Conservation (phyloP, 2,888 invertebrate genomes). For the Ichneumoninae sp. region DNA sequence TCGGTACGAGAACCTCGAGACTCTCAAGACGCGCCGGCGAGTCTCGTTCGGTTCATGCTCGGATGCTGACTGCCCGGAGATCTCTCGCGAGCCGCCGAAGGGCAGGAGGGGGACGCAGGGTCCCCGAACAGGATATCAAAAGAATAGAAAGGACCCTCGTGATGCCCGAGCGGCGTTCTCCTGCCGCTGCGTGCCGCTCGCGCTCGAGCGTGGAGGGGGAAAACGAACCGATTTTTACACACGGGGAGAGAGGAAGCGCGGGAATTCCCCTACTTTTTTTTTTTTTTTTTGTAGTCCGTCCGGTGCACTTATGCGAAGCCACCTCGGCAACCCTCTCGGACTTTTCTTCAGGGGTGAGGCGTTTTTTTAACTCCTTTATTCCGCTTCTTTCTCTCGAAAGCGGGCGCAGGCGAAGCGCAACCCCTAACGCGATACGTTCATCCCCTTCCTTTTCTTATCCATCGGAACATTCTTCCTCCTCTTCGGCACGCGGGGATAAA, state of each 20-base stretch:
- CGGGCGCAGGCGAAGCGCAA: constrained; percentile 6
- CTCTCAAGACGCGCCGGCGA: constrained; percentile 58
- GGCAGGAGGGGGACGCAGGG: constrained; percentile 69
- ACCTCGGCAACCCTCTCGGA: constrained; percentile 74
- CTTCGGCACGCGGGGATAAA: constrained; percentile 15
- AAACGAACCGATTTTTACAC: constrained; percentile 76
- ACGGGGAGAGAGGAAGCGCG: constrained; percentile 50
- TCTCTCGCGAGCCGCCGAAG: constrained; percentile 30
- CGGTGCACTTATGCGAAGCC: constrained; percentile 51
- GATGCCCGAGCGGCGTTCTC: constrained; percentile 55
- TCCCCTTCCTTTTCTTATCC: constrained; percentile 51
- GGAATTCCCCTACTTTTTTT: constrained; percentile 50
- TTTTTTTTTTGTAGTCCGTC: constrained; percentile 48
- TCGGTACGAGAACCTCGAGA: constrained; percentile 7
- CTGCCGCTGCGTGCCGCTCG: constrained; percentile 8
- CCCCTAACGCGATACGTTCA: constrained; percentile 52
- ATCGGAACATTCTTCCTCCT: constrained; percentile 46
- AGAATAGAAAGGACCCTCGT: constrained; percentile 82
- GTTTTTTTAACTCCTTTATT: constrained; percentile 66
- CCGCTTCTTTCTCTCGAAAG: constrained; percentile 47
- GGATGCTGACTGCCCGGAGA: constrained; percentile 81
- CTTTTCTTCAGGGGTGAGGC: constrained; percentile 68
- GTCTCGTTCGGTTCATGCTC: constrained; percentile 81
- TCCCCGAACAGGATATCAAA: constrained; percentile 82
- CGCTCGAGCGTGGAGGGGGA: constrained; percentile 73